These are phyloP conservation scores for Aphaenogaster floridana DNA, from an alignment of 1,140 invertebrate species.

Conservation along the genomic window DNA sequence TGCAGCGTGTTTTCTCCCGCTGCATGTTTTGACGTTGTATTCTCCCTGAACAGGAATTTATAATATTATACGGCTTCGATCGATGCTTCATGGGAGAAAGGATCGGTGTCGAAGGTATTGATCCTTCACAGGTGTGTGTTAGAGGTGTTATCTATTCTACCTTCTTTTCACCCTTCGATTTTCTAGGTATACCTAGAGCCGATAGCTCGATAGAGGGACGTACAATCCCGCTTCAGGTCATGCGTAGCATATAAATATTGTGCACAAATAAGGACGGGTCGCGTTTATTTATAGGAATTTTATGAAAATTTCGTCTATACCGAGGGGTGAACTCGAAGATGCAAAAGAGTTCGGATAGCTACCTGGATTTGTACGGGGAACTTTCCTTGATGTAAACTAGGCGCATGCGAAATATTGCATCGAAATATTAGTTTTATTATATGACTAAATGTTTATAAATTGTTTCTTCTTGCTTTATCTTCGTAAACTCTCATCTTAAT, in stretches of 20 bases:
- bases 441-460: neutral
- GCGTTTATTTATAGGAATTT: constrained; percentile 83
- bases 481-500: constrained; percentile 10
- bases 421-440: constrained; percentile 4
- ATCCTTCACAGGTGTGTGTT: constrained; percentile 64
- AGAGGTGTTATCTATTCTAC: constrained; percentile 55
- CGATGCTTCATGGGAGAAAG: constrained; percentile 39
- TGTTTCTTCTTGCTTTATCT: constrained; percentile 22
- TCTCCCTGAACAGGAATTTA: constrained; percentile 25
- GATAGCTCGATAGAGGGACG: constrained; percentile 47
- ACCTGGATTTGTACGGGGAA: constrained; percentile 48
- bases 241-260: constrained; percentile 84
- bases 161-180: constrained; percentile 48
- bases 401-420: constrained; percentile 1
- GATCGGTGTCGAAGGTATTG: constrained; percentile 56
- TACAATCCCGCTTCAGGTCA: constrained; percentile 56
- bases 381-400: constrained; percentile 29
- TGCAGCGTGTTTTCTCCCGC: neutral
- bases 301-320: constrained; percentile 78
- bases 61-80: constrained; percentile 28
- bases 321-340: constrained; percentile 29
- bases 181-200: constrained; percentile 26
- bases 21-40: neutral
- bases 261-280: constrained; percentile 82
- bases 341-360: constrained; percentile 29